Conservation (phyloP, 2,113 vertebrate species). For the Gallinago media region DNA sequence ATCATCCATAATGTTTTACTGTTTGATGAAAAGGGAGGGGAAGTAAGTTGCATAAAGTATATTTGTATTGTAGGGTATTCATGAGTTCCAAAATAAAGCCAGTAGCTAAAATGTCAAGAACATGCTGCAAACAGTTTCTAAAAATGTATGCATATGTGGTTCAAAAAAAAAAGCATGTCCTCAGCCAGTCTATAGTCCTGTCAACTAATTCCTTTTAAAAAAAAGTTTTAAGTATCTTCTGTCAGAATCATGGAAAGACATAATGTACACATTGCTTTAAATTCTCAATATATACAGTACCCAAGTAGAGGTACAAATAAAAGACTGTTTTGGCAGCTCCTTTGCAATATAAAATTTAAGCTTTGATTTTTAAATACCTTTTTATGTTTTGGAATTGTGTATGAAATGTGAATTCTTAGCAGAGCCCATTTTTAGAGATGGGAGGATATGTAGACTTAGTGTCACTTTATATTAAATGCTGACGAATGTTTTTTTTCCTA, state of each 20-base stretch:
- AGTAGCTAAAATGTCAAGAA: background rate
- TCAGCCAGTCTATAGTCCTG: background rate
- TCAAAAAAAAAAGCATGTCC: background rate
- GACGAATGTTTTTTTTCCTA: background rate
- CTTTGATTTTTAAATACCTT: background rate
- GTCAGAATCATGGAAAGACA: accelerated
- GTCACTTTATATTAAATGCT: background rate
- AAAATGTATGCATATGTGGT: background rate
- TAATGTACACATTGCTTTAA: background rate
- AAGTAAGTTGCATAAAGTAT: background rate
- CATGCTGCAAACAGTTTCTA: background rate
- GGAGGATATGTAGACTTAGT: background rate
- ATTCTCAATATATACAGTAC: background rate
- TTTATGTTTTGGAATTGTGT: background rate
- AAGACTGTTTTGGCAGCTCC: background rate
- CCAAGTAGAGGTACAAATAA: background rate
- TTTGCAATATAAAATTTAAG: background rate
- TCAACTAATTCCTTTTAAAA: background rate
- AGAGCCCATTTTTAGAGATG: background rate
- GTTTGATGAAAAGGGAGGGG: background rate
- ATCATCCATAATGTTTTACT: background rate
- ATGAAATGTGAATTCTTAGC: background rate
- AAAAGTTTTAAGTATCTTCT: background rate
- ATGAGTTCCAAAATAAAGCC: background rate
- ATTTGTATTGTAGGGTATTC: background rate